Evolutionary conservation across 2,797 vertebrate species (phyloP), one percentile per base, ranked within the genome.

Genomic region (Tragelaphus oryx): DNA sequence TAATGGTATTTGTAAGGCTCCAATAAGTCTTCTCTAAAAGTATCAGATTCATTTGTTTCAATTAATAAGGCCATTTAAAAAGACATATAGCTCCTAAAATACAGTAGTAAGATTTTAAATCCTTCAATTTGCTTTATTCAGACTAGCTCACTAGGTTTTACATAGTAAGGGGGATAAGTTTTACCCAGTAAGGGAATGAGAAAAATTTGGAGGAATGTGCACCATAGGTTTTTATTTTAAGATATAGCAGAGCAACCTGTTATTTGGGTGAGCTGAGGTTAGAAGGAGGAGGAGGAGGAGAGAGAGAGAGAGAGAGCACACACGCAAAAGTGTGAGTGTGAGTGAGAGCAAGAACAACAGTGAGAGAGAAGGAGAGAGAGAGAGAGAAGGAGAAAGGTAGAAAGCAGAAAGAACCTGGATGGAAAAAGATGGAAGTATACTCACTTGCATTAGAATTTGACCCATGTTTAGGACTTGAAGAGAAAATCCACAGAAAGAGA

Each of bases 371-470:
- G 26, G 1, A 54, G 28, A 44, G 37, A 41, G 28, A 44, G 37
- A 41, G 12, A 74, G 3, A 26, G 12, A 30, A 12, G n/a, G 41
- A 68, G n/a, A 76, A 14, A 68, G 60, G 28, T 2, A 54, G 28
- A 50, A 46, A 55, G 13, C 2, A 2, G 2, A 26, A 90, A 13
- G 8, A 82, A 74, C 52, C 30, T n/a, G 5, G 50, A 11, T 54
- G 85, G 75, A 74, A 97, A 83, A 17, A 30, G 16, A 55, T 52
- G 22, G n/a, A 75, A 44, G 20, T 9, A 78, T 28, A 89, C 13
- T 82, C 26, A 60, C 12, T 87, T 96, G 48, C 91, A 48, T 83
- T 81, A 90, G 17, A 96, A 55, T 96, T 92, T 93, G 3, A 88
- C 71, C 65, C 79, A 62, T 33, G 18, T 50, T 96, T 96, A 88